Base-by-base conservation (phyloP, 1,140 invertebrate genomes). In the Coptotermes formosanus region DNA sequence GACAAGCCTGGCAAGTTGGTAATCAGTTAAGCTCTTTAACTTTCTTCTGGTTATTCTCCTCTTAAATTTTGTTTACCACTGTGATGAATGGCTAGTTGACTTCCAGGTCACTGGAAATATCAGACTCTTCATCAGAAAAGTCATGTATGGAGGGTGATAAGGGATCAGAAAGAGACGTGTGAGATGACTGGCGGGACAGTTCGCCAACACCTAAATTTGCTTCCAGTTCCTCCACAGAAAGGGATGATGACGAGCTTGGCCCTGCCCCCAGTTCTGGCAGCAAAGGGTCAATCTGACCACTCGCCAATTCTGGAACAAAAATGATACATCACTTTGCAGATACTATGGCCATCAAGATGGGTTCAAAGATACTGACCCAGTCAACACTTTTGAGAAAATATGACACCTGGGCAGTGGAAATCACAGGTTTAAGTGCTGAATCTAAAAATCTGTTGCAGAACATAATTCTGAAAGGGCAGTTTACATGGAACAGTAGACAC, bases 101-200 rank as follows among this genome's bases (percentile, higher is more conserved):
- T 69, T 88, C 89, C 23, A 89, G 81, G 43, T 91, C 91, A 87
- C 90, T 91, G 43, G 89, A 89, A 59, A 90, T 87, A 86, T 91
- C 91, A 21, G 90, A 91, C 75, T 91, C 91, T 21, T 91, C 91
- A 44, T 91, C 91, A 14, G 89, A 89, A 87, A 89, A 91, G 45
- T 90, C 90, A 44, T 88, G 88, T 6, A 88, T 87, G 44, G 87
- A 88, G 12, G 90, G 90, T 44, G 91, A 91, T 19, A 90, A 87
- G 1, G 89, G 89, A 87, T 91, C 90, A 52, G 88, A 90, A 69
- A 89, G 89, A 12, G 90, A 91, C 16, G 90, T 90, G 44, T 91
- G 91, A 21, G 90, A 91, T 19, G 90, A 90, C 82, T 91, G 91
- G 82, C 89, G 90, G 21, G 90, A 90, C 85, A 87, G 59, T 55